phyloP scores from a whole-genome alignment of 2,797 vertebrate genomes.

The Mormyrus hasselquistii region DNA sequence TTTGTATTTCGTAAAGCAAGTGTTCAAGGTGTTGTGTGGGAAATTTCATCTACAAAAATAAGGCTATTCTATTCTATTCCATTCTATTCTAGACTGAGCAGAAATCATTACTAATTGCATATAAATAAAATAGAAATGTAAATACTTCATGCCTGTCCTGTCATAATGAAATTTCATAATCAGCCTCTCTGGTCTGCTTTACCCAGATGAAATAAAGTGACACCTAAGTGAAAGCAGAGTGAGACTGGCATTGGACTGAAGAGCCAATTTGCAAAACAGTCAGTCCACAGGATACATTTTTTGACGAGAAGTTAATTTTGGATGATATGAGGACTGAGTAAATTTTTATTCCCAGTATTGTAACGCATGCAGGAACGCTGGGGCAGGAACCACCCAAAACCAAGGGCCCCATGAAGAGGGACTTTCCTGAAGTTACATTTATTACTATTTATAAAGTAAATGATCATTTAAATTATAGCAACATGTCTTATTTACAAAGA shows the following conservation, averaged over 20 bases:
- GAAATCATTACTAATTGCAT: background rate
- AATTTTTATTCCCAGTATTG: background rate
- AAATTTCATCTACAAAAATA: background rate
- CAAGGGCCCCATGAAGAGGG: background rate
- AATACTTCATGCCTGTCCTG: background rate
- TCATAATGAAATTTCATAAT: background rate
- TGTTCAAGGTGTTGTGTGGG: background rate
- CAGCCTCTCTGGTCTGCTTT: background rate
- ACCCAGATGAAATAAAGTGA: background rate
- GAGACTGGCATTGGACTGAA: background rate
- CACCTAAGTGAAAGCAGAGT: background rate
- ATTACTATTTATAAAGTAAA: background rate
- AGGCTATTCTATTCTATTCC: background rate
- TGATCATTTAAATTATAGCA: background rate
- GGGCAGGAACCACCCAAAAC: background rate
- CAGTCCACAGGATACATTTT: background rate
- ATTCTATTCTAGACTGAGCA: background rate
- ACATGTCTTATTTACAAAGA: background rate
- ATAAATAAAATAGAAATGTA: background rate
- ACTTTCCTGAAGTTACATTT: background rate
- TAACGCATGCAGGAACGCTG: background rate
- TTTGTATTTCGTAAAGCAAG: background rate
- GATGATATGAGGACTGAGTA: background rate
- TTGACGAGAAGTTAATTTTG: background rate
- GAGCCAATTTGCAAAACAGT: background rate